A percentile compares a stretch with the other conserved stretches of the same genome.
Evolutionary conservation across 1,140 invertebrate genomes (phyloP).

Genomic region (Liolophura sinensis): DNA sequence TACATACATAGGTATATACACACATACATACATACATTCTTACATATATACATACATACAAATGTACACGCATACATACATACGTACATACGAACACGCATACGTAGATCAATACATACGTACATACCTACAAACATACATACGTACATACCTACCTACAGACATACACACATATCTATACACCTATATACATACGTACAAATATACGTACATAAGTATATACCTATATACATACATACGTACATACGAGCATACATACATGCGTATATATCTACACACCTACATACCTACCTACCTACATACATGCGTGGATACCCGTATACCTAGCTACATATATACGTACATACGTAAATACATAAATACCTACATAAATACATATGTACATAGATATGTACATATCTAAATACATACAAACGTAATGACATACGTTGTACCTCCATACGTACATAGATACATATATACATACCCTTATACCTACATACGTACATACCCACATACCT

Average conservation of each 20-base stretch:
- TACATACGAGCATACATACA: constrained; percentile 8
- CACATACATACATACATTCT: too few relatives aligned
- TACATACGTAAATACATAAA: too few relatives aligned
- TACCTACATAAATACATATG: too few relatives aligned
- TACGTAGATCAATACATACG: neutral
- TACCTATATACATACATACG: constrained; percentile 8
- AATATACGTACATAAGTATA: constrained; percentile 9
- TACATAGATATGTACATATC: too few relatives aligned
- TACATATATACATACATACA: constrained; percentile 8
- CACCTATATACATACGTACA: constrained; percentile 9
- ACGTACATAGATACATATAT: too few relatives aligned
- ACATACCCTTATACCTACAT: too few relatives aligned
- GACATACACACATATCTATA: neutral
- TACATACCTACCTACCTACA: neutral
- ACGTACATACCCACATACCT: too few relatives aligned
- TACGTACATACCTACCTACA: neutral
- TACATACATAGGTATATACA: neutral
- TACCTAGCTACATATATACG: too few relatives aligned
- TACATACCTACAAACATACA: neutral
- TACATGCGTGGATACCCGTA: too few relatives aligned
- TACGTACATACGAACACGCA: neutral
- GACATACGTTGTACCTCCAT: too few relatives aligned
- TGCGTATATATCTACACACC: constrained; percentile 4
- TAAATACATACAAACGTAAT: too few relatives aligned
- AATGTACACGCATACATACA: constrained; percentile 4